phyloP scores from a whole-genome alignment of 2,797 vertebrate genomes.

The Thalassophryne amazonica region DNA sequence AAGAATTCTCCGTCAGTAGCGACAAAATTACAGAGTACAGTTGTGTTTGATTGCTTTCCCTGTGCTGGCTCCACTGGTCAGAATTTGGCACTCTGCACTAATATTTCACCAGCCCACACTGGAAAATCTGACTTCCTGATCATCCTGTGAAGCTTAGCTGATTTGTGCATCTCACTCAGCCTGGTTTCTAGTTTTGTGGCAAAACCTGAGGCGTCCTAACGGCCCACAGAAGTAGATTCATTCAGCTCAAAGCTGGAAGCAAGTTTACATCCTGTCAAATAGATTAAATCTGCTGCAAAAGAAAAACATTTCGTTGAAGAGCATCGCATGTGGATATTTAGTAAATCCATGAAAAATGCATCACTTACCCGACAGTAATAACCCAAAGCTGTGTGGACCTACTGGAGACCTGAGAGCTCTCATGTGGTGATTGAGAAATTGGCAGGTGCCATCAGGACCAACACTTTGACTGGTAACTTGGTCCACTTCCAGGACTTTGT shows the following conservation, averaged over 20 bases:
- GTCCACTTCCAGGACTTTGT: constrained; percentile 28
- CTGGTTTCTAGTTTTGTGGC: constrained; percentile 31
- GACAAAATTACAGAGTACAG: constrained; percentile 37
- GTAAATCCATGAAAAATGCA: background rate
- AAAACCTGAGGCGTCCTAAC: constrained; percentile 14
- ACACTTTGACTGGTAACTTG: constrained; percentile 20
- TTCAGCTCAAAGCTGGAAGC: constrained; percentile 23
- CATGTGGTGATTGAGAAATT: too few species aligned
- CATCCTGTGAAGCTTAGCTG: constrained; percentile 35
- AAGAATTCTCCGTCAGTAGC: background rate
- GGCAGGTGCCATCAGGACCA: constrained; percentile 27
- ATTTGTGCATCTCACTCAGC: constrained; percentile 21
- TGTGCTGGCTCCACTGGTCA: constrained; percentile 14
- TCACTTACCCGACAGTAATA: constrained; percentile 1
- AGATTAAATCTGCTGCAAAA: constrained; percentile 7
- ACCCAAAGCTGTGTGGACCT: background rate
- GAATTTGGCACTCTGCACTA: constrained; percentile 12
- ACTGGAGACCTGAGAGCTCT: too few species aligned
- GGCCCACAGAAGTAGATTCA: constrained; percentile 16
- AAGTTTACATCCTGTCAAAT: constrained; percentile 1
- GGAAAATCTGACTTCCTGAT: constrained; percentile 41
- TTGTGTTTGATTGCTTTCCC: constrained; percentile 30
- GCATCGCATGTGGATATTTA: background rate
- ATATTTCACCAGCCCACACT: constrained; percentile 45
- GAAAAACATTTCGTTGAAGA: background rate